phyloP scores from a whole-genome alignment of 1,140 invertebrate genomes.

The Steinernema khuongi region DNA sequence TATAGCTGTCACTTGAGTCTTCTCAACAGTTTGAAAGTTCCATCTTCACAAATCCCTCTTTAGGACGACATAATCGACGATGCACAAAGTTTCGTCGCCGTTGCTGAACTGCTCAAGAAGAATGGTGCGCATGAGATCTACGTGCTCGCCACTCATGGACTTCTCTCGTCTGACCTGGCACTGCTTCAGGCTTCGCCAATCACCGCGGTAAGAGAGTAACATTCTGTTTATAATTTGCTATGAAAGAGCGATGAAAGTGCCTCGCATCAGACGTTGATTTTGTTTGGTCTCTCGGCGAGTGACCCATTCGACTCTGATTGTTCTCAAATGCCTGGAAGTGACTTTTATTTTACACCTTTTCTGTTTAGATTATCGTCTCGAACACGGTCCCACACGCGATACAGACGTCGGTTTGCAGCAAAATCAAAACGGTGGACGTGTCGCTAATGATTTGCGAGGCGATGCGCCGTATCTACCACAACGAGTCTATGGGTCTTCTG shows the following conservation, averaged over 20 bases:
- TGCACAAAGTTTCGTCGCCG: constrained; percentile 84
- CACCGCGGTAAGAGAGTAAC: constrained; percentile 82
- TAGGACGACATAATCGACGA: constrained; percentile 94
- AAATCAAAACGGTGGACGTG: constrained; percentile 97
- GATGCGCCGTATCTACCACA: constrained; percentile 92
- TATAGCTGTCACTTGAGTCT: not conserved
- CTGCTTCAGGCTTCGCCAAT: constrained; percentile 93
- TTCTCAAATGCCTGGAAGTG: too few relatives aligned
- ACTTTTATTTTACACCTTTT: too few relatives aligned
- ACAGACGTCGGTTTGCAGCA: constrained; percentile 96
- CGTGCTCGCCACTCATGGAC: constrained; percentile 90
- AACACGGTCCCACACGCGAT: constrained; percentile 97
- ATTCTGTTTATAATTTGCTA: too few relatives aligned
- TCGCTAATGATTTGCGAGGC: constrained; percentile 88
- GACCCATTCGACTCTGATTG: too few relatives aligned
- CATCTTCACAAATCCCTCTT: constrained; percentile 15
- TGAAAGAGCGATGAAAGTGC: too few relatives aligned
- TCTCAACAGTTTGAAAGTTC: not conserved
- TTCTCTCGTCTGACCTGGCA: constrained; percentile 87
- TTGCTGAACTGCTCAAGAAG: constrained; percentile 73
- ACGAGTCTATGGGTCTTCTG: constrained; percentile 97
- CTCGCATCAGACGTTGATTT: too few relatives aligned
- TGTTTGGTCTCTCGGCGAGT: too few relatives aligned
- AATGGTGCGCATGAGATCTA: constrained; percentile 98
- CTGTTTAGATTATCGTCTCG: constrained; percentile 89